Conservation (phyloP, 1,140 invertebrate species). For the Drosophila yakuba region DNA sequence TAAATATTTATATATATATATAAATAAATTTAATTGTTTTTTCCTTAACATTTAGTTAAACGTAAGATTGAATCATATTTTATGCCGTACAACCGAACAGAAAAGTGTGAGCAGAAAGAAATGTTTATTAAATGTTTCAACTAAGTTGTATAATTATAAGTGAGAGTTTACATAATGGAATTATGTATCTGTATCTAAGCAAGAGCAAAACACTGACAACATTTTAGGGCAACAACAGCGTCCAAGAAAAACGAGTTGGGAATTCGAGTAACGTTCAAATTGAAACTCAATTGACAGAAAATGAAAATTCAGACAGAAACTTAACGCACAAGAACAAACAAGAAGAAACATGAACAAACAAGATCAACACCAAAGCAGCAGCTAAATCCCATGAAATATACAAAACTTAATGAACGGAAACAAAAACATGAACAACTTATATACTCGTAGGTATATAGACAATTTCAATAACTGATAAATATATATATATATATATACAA, state of each 20-base stretch:
- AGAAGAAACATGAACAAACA: conserved; percentile 40
- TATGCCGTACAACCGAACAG: conserved; percentile 63
- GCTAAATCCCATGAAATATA: conserved; percentile 17
- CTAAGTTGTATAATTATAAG: conserved; percentile 82
- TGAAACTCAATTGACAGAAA: no score
- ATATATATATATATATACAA: conserved; percentile 43
- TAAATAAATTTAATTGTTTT: conserved; percentile 62
- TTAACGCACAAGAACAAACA: conserved; percentile 46
- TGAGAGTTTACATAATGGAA: conserved; percentile 73
- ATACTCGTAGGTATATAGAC: conserved; percentile 62
- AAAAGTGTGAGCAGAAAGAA: conserved; percentile 28
- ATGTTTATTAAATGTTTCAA: conserved; percentile 80
- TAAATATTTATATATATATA: conserved; percentile 14
- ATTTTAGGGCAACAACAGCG: conserved; percentile 5
- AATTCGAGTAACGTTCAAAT: conserved; percentile 9
- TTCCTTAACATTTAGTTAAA: conserved; percentile 72
- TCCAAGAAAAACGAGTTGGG: conserved; percentile 8
- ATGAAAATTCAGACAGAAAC: conserved; percentile 27
- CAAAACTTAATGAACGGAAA: not conserved
- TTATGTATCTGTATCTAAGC: conserved; percentile 66
- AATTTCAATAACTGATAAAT: conserved; percentile 69
- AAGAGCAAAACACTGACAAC: conserved; percentile 9
- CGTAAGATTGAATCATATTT: conserved; percentile 75
- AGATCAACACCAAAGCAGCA: conserved; percentile 37
- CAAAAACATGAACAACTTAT: conserved; percentile 18